phyloP scores from a whole-genome alignment of 1,140 invertebrate genomes.

The Lordiphosa stackelbergi region DNA sequence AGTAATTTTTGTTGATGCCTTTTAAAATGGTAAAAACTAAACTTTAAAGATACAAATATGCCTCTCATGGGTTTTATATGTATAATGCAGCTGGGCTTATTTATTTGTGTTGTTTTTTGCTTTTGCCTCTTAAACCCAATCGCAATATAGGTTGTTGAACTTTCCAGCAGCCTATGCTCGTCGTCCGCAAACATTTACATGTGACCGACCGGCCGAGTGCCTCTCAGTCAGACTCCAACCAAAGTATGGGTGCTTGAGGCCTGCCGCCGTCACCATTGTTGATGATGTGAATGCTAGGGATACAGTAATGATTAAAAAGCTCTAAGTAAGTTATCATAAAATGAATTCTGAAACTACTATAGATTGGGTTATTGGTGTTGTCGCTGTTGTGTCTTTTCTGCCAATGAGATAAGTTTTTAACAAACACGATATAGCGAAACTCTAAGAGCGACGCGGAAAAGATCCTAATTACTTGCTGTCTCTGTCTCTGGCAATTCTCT shows the following conservation, averaged over 20 bases:
- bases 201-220: conserved; percentile 67
- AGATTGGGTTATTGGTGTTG: no score
- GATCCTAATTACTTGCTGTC: no score
- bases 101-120: conserved; percentile 21
- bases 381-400: no score
- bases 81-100: conserved; percentile 2
- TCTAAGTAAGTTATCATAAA: no score
- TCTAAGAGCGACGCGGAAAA: no score
- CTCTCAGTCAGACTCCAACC: conserved; percentile 47
- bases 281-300: conserved; percentile 19
- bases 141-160: conserved; percentile 59
- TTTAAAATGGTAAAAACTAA: no score
- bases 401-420: no score
- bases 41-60: neutral
- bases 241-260: conserved; percentile 23
- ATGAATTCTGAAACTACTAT: no score
- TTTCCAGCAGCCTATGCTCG: conserved; percentile 10
- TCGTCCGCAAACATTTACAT: conserved; percentile 19
- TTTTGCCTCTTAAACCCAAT: conserved; percentile 44
- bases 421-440: no score
- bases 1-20: no score
- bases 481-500: no score
- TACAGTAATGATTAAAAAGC: neutral
- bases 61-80: neutral
- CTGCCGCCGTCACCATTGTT: conserved; percentile 1